Evolutionary conservation across 2,888 invertebrate species (phyloP).

Genomic region (Hemicrepidius hirtus): DNA sequence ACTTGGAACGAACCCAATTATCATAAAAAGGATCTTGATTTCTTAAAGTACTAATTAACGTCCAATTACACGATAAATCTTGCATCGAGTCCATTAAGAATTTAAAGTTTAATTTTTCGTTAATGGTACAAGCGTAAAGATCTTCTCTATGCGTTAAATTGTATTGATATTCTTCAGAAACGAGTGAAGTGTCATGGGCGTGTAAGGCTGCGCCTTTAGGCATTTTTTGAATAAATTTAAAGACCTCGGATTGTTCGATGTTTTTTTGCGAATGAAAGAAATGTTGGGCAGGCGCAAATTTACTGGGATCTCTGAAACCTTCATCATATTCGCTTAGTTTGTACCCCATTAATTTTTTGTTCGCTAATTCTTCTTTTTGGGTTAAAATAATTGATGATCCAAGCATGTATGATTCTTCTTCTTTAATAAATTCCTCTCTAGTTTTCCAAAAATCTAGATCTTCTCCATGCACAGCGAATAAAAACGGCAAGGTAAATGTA

Average conservation of each 20-base stretch:
- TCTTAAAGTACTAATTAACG: conserved; percentile 71
- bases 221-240: conserved; percentile 78
- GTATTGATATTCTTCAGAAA: conserved; percentile 77
- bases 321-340: conserved; percentile 63
- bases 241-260: conserved; percentile 79
- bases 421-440: conserved; percentile 43
- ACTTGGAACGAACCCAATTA: conserved; percentile 64
- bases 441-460: conserved; percentile 48
- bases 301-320: conserved; percentile 61
- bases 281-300: conserved; percentile 79
- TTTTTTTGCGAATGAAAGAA: conserved; percentile 77
- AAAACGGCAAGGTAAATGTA: no score
- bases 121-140: conserved; percentile 70
- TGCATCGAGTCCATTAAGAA: conserved; percentile 49
- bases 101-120: conserved; percentile 52
- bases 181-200: conserved; percentile 79
- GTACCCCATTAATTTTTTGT: conserved; percentile 61
- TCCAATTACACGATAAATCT: conserved; percentile 69
- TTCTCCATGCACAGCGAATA: no score
- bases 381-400: conserved; percentile 55
- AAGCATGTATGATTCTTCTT: conserved; percentile 32
- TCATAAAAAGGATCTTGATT: conserved; percentile 55
- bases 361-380: conserved; percentile 62
- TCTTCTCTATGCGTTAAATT: conserved; percentile 78
- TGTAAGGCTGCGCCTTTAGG: conserved; percentile 86